A percentile compares a stretch with the other conserved stretches of the same genome.
These are phyloP conservation scores for Carassius auratus DNA, from an alignment of 2,113 vertebrate species.

Conservation along the genomic window DNA sequence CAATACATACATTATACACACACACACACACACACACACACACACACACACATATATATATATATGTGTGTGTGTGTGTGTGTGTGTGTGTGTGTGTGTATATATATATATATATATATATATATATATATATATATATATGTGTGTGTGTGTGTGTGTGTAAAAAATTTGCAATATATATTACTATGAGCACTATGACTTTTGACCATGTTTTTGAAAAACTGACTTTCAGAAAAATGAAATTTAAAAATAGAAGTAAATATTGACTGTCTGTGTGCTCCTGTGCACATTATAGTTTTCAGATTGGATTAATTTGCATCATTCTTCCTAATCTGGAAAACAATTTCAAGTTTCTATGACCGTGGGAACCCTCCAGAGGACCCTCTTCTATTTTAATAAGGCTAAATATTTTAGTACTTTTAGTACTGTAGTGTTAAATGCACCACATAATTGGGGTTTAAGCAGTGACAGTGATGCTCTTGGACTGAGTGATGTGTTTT, in stretches of 20 bases:
- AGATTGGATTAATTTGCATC: background rate
- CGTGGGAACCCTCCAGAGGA: slow-evolving; percentile 1
- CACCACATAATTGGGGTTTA: slow-evolving; percentile 10
- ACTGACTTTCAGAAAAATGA: no score
- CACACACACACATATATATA: no score
- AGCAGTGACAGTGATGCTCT: slow-evolving; percentile 39
- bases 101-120: no score
- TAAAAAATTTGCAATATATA: no score
- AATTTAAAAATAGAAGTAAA: background rate
- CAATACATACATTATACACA: no score
- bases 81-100: no score
- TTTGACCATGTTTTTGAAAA: no score
- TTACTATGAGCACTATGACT: no score
- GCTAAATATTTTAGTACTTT: background rate
- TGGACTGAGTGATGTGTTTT: slow-evolving; percentile 38
- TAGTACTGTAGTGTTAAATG: slow-evolving; percentile 2
- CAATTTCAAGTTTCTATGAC: background rate
- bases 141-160: no score
- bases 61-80: no score
- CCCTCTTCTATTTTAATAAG: background rate
- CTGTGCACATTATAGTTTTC: background rate
- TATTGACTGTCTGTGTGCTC: background rate
- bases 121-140: no score
- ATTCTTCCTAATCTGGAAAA: background rate
- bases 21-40: no score